Percentiles rank a stretch among this genome's conserved stretches.
Evolutionary conservation across 2,113 vertebrate species (phyloP).

Genomic region (Phasianus colchicus): DNA sequence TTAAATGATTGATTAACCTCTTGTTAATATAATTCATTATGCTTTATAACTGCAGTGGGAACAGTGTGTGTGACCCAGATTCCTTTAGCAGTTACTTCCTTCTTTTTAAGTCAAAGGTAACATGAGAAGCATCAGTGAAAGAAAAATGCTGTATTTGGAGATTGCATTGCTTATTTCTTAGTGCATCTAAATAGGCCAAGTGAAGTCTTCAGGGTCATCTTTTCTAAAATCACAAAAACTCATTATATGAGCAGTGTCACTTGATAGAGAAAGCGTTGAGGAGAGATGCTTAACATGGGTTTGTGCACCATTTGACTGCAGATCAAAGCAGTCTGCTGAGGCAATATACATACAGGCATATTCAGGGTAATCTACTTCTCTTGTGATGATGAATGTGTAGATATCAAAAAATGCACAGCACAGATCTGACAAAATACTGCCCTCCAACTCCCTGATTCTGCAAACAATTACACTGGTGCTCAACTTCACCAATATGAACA

Average conservation of each 20-base stretch:
- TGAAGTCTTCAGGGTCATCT: neutral
- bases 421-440: conserved; percentile 31
- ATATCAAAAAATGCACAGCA: neutral
- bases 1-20: neutral
- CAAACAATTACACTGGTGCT: conserved; percentile 14
- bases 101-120: neutral
- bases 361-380: neutral
- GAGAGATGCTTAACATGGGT: accelerated
- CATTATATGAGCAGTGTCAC: neutral
- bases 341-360: neutral
- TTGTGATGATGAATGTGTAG: neutral
- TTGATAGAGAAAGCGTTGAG: neutral
- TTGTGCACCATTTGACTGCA: neutral
- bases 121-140: neutral
- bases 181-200: neutral
- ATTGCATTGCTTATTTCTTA: neutral
- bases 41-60: neutral
- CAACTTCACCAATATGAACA: neutral
- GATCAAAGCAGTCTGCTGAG: neutral
- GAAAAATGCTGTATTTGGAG: neutral
- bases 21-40: neutral
- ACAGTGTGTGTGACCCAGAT: neutral
- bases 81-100: neutral
- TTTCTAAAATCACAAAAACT: neutral
- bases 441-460: neutral